Evolutionary conservation across 2,888 invertebrate genomes (phyloP).

Genomic region (Idaea dimidiata): DNA sequence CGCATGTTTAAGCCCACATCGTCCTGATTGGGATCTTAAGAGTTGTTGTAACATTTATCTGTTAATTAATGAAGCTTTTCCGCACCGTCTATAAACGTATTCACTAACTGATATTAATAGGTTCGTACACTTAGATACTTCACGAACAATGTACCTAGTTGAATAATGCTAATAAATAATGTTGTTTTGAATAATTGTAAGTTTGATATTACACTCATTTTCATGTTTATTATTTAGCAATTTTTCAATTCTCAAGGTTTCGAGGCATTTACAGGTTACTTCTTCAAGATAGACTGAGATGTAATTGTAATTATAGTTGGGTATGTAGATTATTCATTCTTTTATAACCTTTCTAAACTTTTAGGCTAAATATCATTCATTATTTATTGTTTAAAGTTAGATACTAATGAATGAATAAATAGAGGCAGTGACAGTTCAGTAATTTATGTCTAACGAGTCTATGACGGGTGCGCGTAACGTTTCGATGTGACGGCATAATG

Average conservation of each 20-base stretch:
- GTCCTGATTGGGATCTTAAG: constrained; percentile 27
- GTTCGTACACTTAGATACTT: neutral
- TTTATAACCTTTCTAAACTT: neutral
- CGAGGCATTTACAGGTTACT: no score
- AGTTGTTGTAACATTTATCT: constrained; percentile 29
- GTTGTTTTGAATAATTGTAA: neutral
- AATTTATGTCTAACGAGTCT: constrained; percentile 63
- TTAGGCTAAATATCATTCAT: neutral
- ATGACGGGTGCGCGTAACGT: constrained; percentile 59
- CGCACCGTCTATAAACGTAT: constrained; percentile 7
- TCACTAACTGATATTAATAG: constrained; percentile 6
- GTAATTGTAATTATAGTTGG: no score
- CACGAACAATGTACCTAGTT: neutral
- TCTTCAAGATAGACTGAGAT: no score
- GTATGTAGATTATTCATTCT: neutral
- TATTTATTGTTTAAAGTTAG: neutral
- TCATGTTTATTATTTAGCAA: no score
- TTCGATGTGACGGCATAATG: constrained; percentile 67
- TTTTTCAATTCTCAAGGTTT: no score
- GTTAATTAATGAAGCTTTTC: constrained; percentile 28
- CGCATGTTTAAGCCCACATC: constrained; percentile 28
- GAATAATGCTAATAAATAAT: neutral
- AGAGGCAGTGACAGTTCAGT: constrained; percentile 40
- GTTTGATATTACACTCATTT: no score
- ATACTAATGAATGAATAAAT: constrained; percentile 45